Conservation (phyloP, 1,140 invertebrate species). For the Cardiocondyla obscurior region DNA sequence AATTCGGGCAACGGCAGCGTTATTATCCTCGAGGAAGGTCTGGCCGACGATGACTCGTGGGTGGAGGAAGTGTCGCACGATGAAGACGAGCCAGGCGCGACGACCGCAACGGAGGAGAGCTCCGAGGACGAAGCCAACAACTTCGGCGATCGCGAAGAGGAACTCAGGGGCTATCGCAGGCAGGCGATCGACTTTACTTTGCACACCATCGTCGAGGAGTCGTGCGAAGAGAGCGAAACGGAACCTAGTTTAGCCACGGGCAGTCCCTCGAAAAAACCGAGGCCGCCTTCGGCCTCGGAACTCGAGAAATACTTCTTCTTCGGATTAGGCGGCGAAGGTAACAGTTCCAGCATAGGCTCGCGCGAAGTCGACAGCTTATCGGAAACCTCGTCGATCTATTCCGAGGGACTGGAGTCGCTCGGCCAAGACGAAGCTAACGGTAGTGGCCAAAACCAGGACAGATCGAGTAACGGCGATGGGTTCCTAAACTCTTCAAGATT, state of each 20-base stretch:
- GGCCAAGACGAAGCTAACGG: conserved; percentile 82
- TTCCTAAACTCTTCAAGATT: conserved; percentile 90
- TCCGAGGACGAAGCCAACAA: conserved; percentile 84
- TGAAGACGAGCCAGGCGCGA: conserved; percentile 86
- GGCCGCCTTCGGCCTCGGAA: conserved; percentile 90
- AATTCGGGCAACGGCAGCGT: conserved; percentile 81
- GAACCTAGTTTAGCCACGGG: conserved; percentile 84
- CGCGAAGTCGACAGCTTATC: conserved; percentile 89
- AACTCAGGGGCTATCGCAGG: conserved; percentile 91
- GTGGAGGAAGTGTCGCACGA: conserved; percentile 92
- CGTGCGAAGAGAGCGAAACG: conserved; percentile 94
- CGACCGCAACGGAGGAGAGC: conserved; percentile 84
- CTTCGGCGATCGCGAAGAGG: conserved; percentile 89
- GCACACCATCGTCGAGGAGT: conserved; percentile 97
- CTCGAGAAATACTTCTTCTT: conserved; percentile 97
- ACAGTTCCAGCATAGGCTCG: conserved; percentile 83
- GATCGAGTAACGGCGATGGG: conserved; percentile 87
- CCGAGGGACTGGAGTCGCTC: conserved; percentile 90
- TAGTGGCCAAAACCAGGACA: conserved; percentile 81
- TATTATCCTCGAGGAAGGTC: conserved; percentile 92
- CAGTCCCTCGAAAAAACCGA: conserved; percentile 84
- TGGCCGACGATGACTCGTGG: conserved; percentile 94
- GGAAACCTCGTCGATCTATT: conserved; percentile 94
- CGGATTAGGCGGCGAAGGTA: conserved; percentile 90
- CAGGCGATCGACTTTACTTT: conserved; percentile 94